Evolutionary conservation across 2,113 vertebrate species (phyloP).

Genomic region (Pelvicachromis taeniatus): DNA sequence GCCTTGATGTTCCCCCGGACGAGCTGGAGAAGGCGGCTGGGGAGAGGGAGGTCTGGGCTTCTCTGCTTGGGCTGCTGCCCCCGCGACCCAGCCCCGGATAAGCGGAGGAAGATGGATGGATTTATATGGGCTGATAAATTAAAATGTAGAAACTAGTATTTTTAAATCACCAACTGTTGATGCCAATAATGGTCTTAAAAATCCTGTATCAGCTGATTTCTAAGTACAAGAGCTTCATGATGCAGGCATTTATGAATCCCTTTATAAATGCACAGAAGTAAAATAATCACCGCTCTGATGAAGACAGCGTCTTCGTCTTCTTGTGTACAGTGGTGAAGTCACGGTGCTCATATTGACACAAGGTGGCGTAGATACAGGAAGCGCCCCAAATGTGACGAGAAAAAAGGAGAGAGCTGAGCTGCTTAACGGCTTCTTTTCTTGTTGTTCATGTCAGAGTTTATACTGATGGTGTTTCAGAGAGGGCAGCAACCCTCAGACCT

Average conservation of each 20-base stretch:
- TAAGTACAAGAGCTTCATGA: rapidly evolving
- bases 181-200: neutral
- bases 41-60: no score
- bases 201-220: rapidly evolving
- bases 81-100: no score
- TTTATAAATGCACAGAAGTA: neutral
- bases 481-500: neutral
- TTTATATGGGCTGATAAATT: no score
- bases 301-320: rapidly evolving
- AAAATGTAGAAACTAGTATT: no score
- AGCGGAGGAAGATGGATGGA: no score
- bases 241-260: neutral
- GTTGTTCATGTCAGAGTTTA: neutral
- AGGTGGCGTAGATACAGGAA: neutral
- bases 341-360: rapidly evolving
- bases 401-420: neutral
- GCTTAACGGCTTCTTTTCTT: neutral
- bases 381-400: rapidly evolving
- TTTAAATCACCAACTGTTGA: neutral
- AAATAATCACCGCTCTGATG: no score
- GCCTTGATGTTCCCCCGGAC: no score
- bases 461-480: neutral
- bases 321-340: neutral
- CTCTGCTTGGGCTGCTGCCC: no score
- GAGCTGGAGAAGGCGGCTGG: no score